These are phyloP conservation scores for Camelus dromedarius DNA, from an alignment of 2,113 vertebrate genomes.

Conservation along the genomic window DNA sequence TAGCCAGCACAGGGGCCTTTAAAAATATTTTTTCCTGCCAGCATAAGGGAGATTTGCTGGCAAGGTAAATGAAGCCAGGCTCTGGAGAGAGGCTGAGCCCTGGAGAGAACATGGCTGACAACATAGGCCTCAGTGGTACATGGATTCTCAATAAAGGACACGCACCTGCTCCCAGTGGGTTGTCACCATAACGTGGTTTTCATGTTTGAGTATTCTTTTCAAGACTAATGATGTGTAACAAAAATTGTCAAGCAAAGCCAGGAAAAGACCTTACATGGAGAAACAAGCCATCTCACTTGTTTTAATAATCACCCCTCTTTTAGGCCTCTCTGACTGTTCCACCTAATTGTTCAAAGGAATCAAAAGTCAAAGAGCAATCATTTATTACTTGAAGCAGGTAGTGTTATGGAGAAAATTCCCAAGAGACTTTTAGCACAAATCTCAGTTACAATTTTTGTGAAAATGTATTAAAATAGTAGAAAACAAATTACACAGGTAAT, in stretches of 20 bases:
- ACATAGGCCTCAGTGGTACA: constrained; percentile 11
- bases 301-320: constrained; percentile 31
- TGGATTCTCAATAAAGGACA: not conserved
- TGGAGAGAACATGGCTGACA: not conserved
- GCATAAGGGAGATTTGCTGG: not conserved
- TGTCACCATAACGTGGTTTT: constrained; percentile 14
- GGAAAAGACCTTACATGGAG: not conserved
- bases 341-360: constrained; percentile 49
- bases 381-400: constrained; percentile 13
- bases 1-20: not conserved
- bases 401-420: constrained; percentile 19
- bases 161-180: constrained; percentile 45
- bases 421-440: not conserved
- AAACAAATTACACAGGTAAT: not conserved
- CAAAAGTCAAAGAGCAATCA: constrained; percentile 42
- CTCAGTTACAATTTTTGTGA: not conserved
- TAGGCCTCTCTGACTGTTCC: not conserved
- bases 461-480: constrained; percentile 34
- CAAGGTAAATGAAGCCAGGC: not conserved
- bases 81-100: not conserved
- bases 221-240: constrained; percentile 61
- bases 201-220: constrained; percentile 17
- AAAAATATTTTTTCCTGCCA: not conserved
- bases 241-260: constrained; percentile 27
- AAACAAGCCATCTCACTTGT: constrained; percentile 61